A percentile compares a stretch with the other conserved stretches of the same genome.
Evolutionary conservation across 2,797 vertebrate species (phyloP).

Genomic region (Acanthiza pusilla): DNA sequence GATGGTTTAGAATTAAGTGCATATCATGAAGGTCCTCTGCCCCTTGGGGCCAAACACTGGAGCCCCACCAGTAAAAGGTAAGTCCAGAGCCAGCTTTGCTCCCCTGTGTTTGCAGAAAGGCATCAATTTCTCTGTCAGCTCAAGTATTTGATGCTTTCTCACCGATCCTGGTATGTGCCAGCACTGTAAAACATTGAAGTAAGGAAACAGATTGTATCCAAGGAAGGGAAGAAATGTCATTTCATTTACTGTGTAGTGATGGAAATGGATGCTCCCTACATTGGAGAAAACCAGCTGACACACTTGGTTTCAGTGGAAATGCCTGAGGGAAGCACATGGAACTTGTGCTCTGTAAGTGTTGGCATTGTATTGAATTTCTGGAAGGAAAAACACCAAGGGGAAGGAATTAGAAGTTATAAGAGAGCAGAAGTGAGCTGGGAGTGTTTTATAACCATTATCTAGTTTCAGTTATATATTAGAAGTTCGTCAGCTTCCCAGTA

Average conservation of each 20-base stretch:
- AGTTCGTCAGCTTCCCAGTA: constrained; percentile 1
- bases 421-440: constrained; percentile 10
- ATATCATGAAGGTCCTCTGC: not conserved
- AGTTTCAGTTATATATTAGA: constrained; percentile 45
- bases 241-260: not conserved
- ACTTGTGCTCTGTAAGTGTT: not conserved
- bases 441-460: constrained; percentile 22
- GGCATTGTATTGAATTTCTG: not conserved
- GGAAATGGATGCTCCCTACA: not conserved
- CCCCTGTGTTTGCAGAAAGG: not conserved
- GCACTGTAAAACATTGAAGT: not conserved
- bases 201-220: not conserved
- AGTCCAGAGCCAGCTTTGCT: not conserved
- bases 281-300: not conserved
- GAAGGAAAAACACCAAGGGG: not conserved
- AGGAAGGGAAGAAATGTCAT: not conserved
- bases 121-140: not conserved
- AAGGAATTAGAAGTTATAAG: not conserved
- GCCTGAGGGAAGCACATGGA: not conserved
- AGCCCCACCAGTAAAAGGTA: not conserved
- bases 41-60: not conserved
- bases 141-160: not conserved
- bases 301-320: not conserved
- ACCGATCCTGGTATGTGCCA: not conserved
- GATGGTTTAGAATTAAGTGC: not conserved